Evolutionary conservation across 2,113 vertebrate genomes (phyloP).

Genomic region (Plecturocebus donacophilus): DNA sequence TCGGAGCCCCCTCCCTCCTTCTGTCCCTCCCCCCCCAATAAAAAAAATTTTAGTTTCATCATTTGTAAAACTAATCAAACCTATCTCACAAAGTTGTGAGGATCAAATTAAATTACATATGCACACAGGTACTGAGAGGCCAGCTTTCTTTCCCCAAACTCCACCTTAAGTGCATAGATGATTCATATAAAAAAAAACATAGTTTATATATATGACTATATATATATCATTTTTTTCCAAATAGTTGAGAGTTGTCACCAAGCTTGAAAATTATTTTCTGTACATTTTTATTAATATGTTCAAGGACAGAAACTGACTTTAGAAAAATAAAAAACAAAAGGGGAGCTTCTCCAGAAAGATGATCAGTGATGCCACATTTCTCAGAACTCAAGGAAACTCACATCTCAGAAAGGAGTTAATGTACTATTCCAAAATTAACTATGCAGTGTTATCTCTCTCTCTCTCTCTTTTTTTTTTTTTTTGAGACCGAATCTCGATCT

Average conservation of each 20-base stretch:
- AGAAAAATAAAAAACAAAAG: constrained; percentile 12
- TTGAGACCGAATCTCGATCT: too few species aligned
- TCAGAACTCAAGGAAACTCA: constrained; percentile 45
- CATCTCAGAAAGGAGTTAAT: constrained; percentile 16
- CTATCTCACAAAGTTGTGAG: constrained; percentile 22
- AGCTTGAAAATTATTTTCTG: constrained; percentile 55
- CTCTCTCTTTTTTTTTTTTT: too few species aligned
- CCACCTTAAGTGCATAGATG: background rate
- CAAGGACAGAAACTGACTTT: constrained; percentile 13
- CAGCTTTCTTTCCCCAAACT: background rate
- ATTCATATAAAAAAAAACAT: background rate
- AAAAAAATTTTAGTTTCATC: constrained; percentile 24
- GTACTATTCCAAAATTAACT: constrained; percentile 31
- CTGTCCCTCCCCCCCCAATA: too few species aligned
- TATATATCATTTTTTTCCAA: constrained; percentile 1
- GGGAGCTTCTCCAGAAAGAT: constrained; percentile 18
- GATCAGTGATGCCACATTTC: constrained; percentile 40
- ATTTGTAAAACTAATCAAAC: constrained; percentile 58
- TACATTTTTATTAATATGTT: constrained; percentile 43
- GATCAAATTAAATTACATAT: constrained; percentile 56
- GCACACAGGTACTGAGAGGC: background rate
- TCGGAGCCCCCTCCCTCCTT: background rate
- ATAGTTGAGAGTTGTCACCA: constrained; percentile 5
- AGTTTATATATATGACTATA: background rate
- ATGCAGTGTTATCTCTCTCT: background rate